A percentile compares a stretch with the other conserved stretches of the same genome.
These are phyloP conservation scores for Motacilla alba DNA, from an alignment of 2,113 vertebrate species.

Conservation along the genomic window DNA sequence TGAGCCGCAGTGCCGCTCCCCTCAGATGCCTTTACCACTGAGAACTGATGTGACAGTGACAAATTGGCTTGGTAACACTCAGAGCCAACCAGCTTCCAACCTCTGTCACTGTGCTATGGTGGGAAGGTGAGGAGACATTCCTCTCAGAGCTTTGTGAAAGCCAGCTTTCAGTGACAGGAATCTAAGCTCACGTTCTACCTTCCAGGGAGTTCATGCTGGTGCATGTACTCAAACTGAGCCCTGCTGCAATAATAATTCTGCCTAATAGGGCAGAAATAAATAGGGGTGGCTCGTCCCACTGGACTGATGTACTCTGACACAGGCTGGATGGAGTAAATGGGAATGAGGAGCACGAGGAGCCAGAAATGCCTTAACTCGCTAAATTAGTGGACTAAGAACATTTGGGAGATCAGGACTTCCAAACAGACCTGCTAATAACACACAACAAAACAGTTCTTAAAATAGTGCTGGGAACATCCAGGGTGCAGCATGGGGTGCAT, in stretches of 20 bases:
- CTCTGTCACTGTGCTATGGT: not conserved
- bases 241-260: not conserved
- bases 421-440: not conserved
- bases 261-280: not conserved
- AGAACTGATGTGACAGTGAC: not conserved
- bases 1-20: rapidly evolving
- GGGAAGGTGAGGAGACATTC: not conserved
- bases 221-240: not conserved
- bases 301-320: not conserved
- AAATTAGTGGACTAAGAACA: not conserved
- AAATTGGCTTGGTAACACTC: not conserved
- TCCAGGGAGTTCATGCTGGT: not conserved
- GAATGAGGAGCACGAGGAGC: not conserved
- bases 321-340: not conserved
- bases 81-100: not conserved
- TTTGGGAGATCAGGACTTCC: not conserved
- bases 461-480: not conserved
- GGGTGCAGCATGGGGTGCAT: not conserved
- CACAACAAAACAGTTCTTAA: not conserved
- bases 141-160: not conserved
- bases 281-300: not conserved
- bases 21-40: not conserved
- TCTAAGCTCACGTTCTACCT: not conserved
- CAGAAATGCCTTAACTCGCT: not conserved
- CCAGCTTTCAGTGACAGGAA: not conserved